Evolutionary conservation across 2,888 invertebrate genomes (phyloP).

Genomic region (Timandra comae): DNA sequence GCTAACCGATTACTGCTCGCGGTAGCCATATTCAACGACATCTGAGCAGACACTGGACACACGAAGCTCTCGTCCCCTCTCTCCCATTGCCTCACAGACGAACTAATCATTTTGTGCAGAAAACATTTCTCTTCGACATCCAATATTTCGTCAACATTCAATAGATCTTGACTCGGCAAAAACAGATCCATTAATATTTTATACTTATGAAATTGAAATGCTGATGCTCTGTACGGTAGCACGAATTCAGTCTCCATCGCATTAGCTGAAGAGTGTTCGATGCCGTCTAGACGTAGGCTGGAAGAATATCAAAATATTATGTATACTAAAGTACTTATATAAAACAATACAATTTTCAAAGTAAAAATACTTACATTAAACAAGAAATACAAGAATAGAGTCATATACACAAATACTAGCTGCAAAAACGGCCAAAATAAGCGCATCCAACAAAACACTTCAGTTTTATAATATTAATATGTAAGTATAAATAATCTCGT

Average conservation of each 20-base stretch:
- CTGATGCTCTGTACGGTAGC: conserved; percentile 76
- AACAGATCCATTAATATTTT: conserved; percentile 77
- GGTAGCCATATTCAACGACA: conserved; percentile 41
- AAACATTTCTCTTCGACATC: conserved; percentile 63
- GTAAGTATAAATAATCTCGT: too few species aligned
- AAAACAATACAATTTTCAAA: too few species aligned
- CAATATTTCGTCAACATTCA: conserved; percentile 52
- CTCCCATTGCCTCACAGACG: conserved; percentile 74
- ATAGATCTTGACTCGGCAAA: conserved; percentile 65
- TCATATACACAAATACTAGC: too few species aligned
- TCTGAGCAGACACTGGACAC: conserved; percentile 62
- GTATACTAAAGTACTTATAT: too few species aligned
- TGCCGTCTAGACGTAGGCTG: conserved; percentile 79
- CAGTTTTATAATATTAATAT: too few species aligned
- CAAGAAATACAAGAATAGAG: too few species aligned
- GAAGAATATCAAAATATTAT: too few species aligned
- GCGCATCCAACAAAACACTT: too few species aligned
- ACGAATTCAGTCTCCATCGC: conserved; percentile 63
- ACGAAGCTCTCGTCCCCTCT: conserved; percentile 76
- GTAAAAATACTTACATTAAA: too few species aligned
- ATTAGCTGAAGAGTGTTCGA: conserved; percentile 68
- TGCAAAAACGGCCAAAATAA: too few species aligned
- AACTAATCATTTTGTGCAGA: conserved; percentile 77
- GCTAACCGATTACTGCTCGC: conserved; percentile 42
- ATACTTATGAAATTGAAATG: conserved; percentile 77